Base-by-base conservation (phyloP, 2,888 invertebrate genomes). In the Fragum fragum region DNA sequence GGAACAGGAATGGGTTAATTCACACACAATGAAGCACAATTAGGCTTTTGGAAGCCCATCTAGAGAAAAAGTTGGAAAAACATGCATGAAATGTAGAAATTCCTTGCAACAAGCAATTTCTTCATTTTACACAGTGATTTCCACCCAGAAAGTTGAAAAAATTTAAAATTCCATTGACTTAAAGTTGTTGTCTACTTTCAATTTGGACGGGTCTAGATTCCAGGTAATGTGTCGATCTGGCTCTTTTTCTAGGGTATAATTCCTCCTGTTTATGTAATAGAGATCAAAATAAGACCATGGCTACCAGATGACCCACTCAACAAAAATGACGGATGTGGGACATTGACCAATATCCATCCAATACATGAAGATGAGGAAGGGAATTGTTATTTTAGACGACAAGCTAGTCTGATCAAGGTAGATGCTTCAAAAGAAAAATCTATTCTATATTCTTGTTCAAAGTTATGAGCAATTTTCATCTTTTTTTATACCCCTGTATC, bases 311-410 rank as follows among this genome's bases (percentile, higher is more conserved):
- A 92, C 73, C 61, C 79, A 0, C 72, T 88, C 9, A 92, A 91
- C 73, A 47, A 66, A 55, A 87, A 85, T 9, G 76, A 82, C 66
- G 87, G 88, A 6, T 83, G 88, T 76, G 91, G 91, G 0, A 75
- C 83, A 5, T 14, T 89, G 21, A 73, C 90, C 39, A 91, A 90
- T 59, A 76, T 92, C 0, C 91, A 93, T 74, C 93, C 93, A 6
- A 83, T 93, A 39, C 91, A 93, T 71, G 87, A 90, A 39, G 90
- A 93, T 73, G 94, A 94, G 75, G 90, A 91, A 61, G 93, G 92
- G 1, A 87, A 85, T 36, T 88, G 90, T 7, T 91, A 90, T 83
- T 90, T 93, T 77, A 73, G 93, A 28, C 79, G 90, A 32, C 91
- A 92, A 59, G 93, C 93, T 23, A 90, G 91, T 81, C 75, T 91